Percentiles rank a stretch among this genome's conserved stretches.
phyloP scores from a whole-genome alignment of 2,888 invertebrate genomes.

The Slavum lentiscoides region DNA sequence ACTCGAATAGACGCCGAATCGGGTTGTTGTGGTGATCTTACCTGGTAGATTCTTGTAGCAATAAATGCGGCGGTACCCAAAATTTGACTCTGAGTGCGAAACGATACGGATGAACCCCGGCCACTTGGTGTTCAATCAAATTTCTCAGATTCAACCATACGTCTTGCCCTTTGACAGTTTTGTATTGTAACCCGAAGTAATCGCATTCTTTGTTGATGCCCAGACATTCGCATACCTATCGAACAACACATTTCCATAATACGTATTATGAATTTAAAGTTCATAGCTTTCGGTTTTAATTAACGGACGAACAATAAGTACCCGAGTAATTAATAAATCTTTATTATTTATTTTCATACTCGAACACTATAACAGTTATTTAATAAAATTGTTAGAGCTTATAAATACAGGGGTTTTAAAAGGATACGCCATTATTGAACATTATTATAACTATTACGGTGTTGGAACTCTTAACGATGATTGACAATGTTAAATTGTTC shows the following conservation, averaged over 20 bases:
- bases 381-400: too few relatives aligned
- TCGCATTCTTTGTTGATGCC: slow-evolving; percentile 84
- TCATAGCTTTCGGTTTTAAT: neutral
- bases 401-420: too few relatives aligned
- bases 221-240: slow-evolving; percentile 79
- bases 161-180: slow-evolving; percentile 71
- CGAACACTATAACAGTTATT: too few relatives aligned
- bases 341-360: too few relatives aligned
- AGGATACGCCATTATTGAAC: too few relatives aligned
- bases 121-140: slow-evolving; percentile 74
- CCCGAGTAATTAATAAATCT: neutral
- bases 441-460: too few relatives aligned
- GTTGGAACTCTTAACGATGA: too few relatives aligned
- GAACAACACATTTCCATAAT: neutral
- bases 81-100: slow-evolving; percentile 81
- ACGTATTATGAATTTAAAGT: neutral
- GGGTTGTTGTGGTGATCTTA: slow-evolving; percentile 59
- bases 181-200: slow-evolving; percentile 82
- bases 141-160: slow-evolving; percentile 87
- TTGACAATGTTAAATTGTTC: too few relatives aligned
- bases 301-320: too few relatives aligned
- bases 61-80: slow-evolving; percentile 86
- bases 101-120: slow-evolving; percentile 68
- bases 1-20: neutral
- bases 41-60: slow-evolving; percentile 82